Conservation (phyloP, 2,797 vertebrate genomes). For the Oreochromis grahami region DNA sequence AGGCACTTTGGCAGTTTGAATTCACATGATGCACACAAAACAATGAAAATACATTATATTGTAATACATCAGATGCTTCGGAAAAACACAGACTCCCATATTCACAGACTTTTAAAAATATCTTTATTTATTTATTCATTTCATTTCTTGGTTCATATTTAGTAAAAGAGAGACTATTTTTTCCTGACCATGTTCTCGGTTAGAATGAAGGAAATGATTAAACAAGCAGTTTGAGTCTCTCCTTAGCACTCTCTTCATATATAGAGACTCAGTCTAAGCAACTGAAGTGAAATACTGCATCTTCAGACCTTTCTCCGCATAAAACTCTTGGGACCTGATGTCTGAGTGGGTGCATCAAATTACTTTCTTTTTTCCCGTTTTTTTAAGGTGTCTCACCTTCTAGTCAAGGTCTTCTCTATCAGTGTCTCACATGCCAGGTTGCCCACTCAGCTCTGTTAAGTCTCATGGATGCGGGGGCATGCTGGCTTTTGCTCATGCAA, state of each 20-base stretch:
- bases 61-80: neutral
- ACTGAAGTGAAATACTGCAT: constrained; percentile 37
- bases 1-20: constrained; percentile 21
- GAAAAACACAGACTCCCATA: neutral
- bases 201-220: constrained; percentile 13
- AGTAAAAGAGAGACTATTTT: neutral
- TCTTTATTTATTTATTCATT: neutral
- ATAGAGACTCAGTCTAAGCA: constrained; percentile 3
- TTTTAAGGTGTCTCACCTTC: constrained; percentile 38
- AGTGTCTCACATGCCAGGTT: constrained; percentile 39
- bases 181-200: neutral
- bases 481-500: neutral
- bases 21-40: neutral
- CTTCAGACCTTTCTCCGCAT: constrained; percentile 29
- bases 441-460: constrained; percentile 38
- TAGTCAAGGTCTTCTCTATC: constrained; percentile 60
- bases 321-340: constrained; percentile 39
- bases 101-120: neutral
- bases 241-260: neutral
- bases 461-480: constrained; percentile 11
- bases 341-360: constrained; percentile 54
- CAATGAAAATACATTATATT: neutral
- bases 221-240: neutral
- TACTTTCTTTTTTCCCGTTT: constrained; percentile 15
- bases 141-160: neutral